Evolutionary conservation across 1,140 invertebrate species (phyloP).

Genomic region (Nasonia giraulti): DNA sequence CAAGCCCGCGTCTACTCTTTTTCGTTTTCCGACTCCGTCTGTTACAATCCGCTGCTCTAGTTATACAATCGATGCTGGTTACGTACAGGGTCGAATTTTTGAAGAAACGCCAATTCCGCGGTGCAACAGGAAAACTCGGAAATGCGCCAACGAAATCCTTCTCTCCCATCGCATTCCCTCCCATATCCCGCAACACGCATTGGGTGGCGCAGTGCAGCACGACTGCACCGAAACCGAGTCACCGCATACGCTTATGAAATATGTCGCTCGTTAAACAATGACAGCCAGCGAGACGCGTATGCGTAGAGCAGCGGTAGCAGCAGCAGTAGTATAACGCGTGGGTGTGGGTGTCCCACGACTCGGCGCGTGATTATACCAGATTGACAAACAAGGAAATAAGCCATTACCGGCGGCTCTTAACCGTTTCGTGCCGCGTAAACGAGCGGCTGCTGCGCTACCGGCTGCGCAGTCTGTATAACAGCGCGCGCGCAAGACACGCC

Average conservation of each 20-base stretch:
- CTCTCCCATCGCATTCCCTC: no score
- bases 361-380: slow-evolving; percentile 46
- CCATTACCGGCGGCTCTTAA: slow-evolving; percentile 54
- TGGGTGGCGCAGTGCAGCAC: neutral
- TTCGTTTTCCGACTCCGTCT: no score
- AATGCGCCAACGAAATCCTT: no score
- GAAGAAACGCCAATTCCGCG: no score
- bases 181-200: neutral
- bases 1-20: no score
- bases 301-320: no score
- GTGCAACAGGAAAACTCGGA: no score
- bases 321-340: slow-evolving; percentile 18
- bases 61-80: no score
- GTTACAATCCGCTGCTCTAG: no score
- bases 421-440: slow-evolving; percentile 43
- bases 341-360: slow-evolving; percentile 49
- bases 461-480: neutral
- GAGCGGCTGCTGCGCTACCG: neutral
- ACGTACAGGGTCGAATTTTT: no score
- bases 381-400: slow-evolving; percentile 61
- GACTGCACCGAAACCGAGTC: slow-evolving; percentile 22
- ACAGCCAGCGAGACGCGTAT: slow-evolving; percentile 36
- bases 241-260: slow-evolving; percentile 48
- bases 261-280: slow-evolving; percentile 56
- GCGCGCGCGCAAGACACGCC: neutral